phyloP scores from a whole-genome alignment of 2,113 vertebrate species.

The Microcebus lehilahytsara region DNA sequence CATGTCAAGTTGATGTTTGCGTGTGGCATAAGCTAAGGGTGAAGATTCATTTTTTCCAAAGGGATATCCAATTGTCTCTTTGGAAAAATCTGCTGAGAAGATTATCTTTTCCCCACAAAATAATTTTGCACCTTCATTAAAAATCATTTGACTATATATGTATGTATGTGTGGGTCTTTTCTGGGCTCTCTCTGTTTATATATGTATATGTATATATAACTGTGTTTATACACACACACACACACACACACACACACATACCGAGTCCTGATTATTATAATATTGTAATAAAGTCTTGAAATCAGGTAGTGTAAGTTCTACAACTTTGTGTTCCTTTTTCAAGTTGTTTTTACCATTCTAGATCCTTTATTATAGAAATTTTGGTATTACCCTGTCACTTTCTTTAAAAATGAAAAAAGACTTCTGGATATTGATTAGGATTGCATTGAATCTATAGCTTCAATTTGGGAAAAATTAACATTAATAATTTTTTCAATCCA shows the following conservation, averaged over 20 bases:
- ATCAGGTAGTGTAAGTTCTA: neutral
- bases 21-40: neutral
- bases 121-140: neutral
- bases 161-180: neutral
- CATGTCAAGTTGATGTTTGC: constrained; percentile 5
- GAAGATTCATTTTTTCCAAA: neutral
- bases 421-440: neutral
- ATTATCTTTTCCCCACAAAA: neutral
- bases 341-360: constrained; percentile 12
- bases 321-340: neutral
- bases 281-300: neutral
- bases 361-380: neutral
- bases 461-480: neutral
- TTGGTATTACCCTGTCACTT: neutral
- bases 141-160: neutral
- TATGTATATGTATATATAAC: neutral
- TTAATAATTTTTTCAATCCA: neutral
- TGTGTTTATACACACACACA: neutral
- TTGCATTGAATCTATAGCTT: neutral
- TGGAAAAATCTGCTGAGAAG: neutral
- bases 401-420: neutral
- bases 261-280: neutral
- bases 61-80: neutral
- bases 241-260: neutral
- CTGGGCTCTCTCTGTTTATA: neutral